Base-by-base conservation (phyloP, 1,140 invertebrate species). In the Cyclina sinensis region DNA sequence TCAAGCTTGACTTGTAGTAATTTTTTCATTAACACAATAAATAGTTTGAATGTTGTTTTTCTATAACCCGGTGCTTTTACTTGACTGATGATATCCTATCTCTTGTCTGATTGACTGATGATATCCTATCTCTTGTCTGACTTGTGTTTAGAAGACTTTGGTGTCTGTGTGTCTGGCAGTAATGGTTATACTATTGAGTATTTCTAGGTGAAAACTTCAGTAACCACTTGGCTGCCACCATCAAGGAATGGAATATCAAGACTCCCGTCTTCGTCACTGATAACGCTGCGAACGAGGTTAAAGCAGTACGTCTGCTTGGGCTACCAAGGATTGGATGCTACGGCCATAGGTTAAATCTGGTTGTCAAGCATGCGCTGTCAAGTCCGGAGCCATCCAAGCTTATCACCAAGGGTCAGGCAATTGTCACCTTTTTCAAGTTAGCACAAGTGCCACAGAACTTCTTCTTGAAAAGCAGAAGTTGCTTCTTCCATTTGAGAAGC, bases 211-310 rank as follows among this genome's bases (percentile, higher is more conserved):
- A n/a, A n/a, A n/a, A n/a, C n/a, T n/a, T n/a, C n/a, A n/a, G n/a
- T n/a, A n/a, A n/a, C n/a, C n/a, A n/a, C n/a, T n/a, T n/a, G n/a
- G n/a, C n/a, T n/a, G n/a, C n/a, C n/a, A n/a, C n/a, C n/a, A n/a
- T n/a, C n/a, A n/a, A n/a, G n/a, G n/a, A n/a, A n/a, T 79, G 48
- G 48, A 57, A 54, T 37, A 7, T 79, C 35, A 9, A 4, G 30
- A 11, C 21, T 37, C 76, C 76, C 21, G 30, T 79, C 16, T 7
- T 79, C 18, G 76, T 79, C 5, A 88, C 86, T 24, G 80, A 88
- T 43, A 88, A 88, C 74, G 86, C 79, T 0, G 78, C 86, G 7
- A 88, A 88, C 57, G 79, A 88, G 51, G 46, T 54, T 7, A 88
- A 82, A 48, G 79, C 76, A 5, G 57, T 80, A 2, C 21, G 51